Evolutionary conservation across 2,888 invertebrate species (phyloP).

Genomic region (Buathra laborator): DNA sequence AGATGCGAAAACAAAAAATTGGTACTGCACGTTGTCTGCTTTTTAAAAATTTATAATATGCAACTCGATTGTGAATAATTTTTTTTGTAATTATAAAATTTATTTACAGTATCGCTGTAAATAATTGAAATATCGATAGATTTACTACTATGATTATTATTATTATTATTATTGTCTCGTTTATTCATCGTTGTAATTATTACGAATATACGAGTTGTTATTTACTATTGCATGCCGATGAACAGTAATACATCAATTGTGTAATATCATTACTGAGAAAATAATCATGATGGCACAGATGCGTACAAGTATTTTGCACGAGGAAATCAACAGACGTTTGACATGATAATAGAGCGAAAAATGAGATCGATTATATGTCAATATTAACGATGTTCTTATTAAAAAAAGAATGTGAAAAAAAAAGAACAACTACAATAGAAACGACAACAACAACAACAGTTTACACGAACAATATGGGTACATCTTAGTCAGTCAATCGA

Average conservation of each 20-base stretch:
- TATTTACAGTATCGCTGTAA: constrained; percentile 20
- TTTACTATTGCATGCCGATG: constrained; percentile 74
- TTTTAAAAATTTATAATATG: constrained; percentile 40
- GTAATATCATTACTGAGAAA: constrained; percentile 51
- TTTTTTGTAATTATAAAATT: constrained; percentile 18
- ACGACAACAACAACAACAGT: constrained; percentile 61
- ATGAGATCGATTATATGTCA: constrained; percentile 68
- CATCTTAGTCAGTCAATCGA: constrained; percentile 37
- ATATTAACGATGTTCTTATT: constrained; percentile 58
- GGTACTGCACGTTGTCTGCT: constrained; percentile 51
- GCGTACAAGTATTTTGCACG: constrained; percentile 83
- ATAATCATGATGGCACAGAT: constrained; percentile 81
- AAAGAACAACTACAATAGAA: constrained; percentile 53
- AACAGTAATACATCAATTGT: constrained; percentile 62
- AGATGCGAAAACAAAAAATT: constrained; percentile 16
- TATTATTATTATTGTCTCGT: constrained; percentile 46
- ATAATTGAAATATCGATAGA: constrained; percentile 32
- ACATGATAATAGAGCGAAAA: constrained; percentile 83
- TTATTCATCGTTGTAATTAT: constrained; percentile 27
- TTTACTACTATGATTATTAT: constrained; percentile 56
- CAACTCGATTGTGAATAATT: constrained; percentile 34
- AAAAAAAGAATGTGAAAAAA: constrained; percentile 57
- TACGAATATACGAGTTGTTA: neutral
- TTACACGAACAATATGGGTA: constrained; percentile 52
- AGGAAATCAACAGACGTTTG: constrained; percentile 82